Evolutionary conservation across 2,113 vertebrate genomes (phyloP).

Genomic region (Fulmarus glacialis): DNA sequence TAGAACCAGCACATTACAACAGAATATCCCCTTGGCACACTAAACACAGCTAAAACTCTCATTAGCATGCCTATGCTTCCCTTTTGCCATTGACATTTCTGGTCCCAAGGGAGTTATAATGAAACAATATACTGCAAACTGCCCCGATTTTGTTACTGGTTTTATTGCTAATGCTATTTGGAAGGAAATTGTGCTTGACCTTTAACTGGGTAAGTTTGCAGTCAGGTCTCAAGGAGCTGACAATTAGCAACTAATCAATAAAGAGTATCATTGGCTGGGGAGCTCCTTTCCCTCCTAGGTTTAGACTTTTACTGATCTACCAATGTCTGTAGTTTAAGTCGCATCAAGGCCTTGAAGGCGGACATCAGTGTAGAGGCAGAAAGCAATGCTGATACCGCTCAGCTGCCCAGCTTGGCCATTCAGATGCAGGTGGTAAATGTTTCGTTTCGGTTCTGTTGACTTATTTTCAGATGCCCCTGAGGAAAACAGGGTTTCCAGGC

Average conservation of each 20-base stretch:
- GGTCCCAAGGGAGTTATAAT: not conserved
- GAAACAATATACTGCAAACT: not conserved
- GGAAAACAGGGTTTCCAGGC: not conserved
- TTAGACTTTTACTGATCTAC: not conserved
- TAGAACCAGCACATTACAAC: not conserved
- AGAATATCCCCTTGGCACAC: not conserved
- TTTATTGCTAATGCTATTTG: conserved; percentile 17
- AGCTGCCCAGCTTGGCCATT: not conserved
- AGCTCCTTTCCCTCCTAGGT: not conserved
- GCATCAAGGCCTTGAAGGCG: not conserved
- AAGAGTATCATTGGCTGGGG: not conserved
- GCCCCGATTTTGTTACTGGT: not conserved
- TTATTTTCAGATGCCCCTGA: not conserved
- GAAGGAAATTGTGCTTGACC: conserved; percentile 18
- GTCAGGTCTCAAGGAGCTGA: not conserved
- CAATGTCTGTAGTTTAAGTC: not conserved
- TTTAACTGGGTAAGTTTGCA: conserved; percentile 23
- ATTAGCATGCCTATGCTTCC: not conserved
- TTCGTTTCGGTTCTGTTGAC: not conserved
- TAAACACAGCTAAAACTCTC: conserved; percentile 1
- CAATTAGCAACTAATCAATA: conserved; percentile 22
- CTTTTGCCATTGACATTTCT: conserved; percentile 30
- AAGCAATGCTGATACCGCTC: not conserved
- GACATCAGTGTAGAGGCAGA: not conserved
- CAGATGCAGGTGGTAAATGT: not conserved